Base-by-base conservation (phyloP, 1,140 invertebrate genomes). In the Neoseiulus cucumeris region DNA sequence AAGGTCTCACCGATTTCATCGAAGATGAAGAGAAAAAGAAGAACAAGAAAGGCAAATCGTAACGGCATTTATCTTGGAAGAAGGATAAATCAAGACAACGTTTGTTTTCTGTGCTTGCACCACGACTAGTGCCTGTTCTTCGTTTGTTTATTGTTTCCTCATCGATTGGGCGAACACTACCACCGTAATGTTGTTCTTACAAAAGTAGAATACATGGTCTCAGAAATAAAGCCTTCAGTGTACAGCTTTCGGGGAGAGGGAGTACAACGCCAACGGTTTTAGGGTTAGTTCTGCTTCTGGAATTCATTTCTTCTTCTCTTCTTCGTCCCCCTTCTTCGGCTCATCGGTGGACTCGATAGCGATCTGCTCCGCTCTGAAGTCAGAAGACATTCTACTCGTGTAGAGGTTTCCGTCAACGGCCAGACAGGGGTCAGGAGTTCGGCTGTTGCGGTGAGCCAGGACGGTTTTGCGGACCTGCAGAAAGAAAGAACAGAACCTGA, bases 381-480 rank as follows among this genome's bases (percentile, higher is more conserved):
- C 51, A 2, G 51, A 59, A 25, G 51, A 59, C 51, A 59, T n/a
- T 9, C 51, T 59, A 14, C 51, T 25, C 14, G 51, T 33, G 22
- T 20, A 59, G 14, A 59, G 51, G 51, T 59, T 59, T 14, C 51
- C 51, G 22, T 59, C 51, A 29, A 59, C 22, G 22, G 17, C 51
- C 14, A 59, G 22, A 25, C 51, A 2, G 22, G 22, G 17, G 9
- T 59, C 51, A 5, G 51, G 51, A 59, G 25, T 29, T 2, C 51
- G 51, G 22, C 51, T 59, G 22, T 59, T 59, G 2, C 51, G 51
- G 51, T 59, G 51, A 14, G 51, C 51, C 33, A 59, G 51, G 9
- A 25, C 51, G 17, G 33, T 33, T 0, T 59, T 59, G 2, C 51
- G 51, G 33, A 59, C 33, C 51, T 59, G 51, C 33, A 14, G 4